Conservation (phyloP, 2,888 invertebrate genomes). For the Brachylomia viminalis region DNA sequence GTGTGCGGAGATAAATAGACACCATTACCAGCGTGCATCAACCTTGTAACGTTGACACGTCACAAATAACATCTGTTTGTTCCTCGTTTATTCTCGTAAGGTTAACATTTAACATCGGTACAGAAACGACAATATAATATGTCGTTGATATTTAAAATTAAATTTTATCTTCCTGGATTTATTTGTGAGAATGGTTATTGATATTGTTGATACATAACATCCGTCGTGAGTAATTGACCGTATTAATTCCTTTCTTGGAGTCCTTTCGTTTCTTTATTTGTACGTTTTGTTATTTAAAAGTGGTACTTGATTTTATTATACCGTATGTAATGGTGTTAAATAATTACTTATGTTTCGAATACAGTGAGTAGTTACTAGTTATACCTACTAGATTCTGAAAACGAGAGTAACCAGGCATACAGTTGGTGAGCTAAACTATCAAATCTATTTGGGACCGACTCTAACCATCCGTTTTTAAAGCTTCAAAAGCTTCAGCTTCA, state of each 20-base stretch:
- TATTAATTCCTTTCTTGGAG: slow-evolving; percentile 25
- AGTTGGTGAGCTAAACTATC: too few relatives aligned
- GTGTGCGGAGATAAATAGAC: background rate
- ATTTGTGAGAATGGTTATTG: slow-evolving; percentile 33
- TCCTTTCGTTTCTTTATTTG: slow-evolving; percentile 20
- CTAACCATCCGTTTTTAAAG: too few relatives aligned
- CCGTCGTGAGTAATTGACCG: slow-evolving; percentile 37
- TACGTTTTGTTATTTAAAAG: background rate
- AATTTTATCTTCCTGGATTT: slow-evolving; percentile 45
- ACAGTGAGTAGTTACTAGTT: background rate
- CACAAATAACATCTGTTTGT: slow-evolving; percentile 49
- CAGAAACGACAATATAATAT: slow-evolving; percentile 47
- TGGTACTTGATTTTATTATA: background rate
- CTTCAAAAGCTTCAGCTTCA: too few relatives aligned
- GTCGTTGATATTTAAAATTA: slow-evolving; percentile 58
- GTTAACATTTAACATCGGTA: slow-evolving; percentile 54
- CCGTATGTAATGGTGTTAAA: background rate
- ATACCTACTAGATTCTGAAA: background rate
- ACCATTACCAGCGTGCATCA: slow-evolving; percentile 11
- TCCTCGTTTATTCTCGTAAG: slow-evolving; percentile 53
- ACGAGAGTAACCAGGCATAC: background rate
- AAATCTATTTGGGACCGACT: too few relatives aligned
- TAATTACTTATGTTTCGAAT: background rate
- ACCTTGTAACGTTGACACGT: slow-evolving; percentile 46
- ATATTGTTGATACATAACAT: slow-evolving; percentile 22